Evolutionary conservation across 2,113 vertebrate genomes (phyloP), one percentile per base, ranked within the genome.

Genomic region (Solea solea): DNA sequence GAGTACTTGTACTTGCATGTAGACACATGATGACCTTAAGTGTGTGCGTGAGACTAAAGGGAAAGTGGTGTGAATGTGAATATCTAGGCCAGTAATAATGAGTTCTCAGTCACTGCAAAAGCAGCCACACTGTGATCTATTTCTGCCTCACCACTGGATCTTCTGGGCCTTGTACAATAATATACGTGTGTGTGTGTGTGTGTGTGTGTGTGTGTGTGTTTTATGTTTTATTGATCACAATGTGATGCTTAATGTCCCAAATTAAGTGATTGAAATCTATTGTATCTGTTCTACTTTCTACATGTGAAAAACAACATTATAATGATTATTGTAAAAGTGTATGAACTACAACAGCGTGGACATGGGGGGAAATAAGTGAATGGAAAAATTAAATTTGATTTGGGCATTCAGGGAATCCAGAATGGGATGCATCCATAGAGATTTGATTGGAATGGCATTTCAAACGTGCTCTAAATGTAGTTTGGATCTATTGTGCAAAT

Each of bases 61-160:
- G 62, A 72, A 16, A 72, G 65, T 8, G 28, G 40, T 70, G 71
- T 57, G 53, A 74, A 78, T 72, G 74, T 76, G 71, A 63, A 61
- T 74, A 89, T 90, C 64, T 89, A 86, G 85, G 90, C 74, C 88
- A 86, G 53, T 25, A 50, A 55, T 83, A 87, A 89, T 83, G 80
- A 86, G 74, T 85, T 87, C 82, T 76, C 54, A 74, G 62, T 55
- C 11, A 1, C 66, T 67, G 54, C 52, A 76, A 77, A 70, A 75
- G 21, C 60, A 80, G 63, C 53, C 9, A 41, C 27, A 28, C 58
- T 69, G 53, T 76, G 76, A 84, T 89, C 66, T 61, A 84, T 73
- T 86, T 85, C 81, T 68, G 72, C 51, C 60, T 5, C 73, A 53
- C 69, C 46, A 53, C 59, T 62, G 57, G 49, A 81, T 40, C 55